Base-by-base conservation (phyloP, 2,797 vertebrate species). In the Brachyalestes nurse region DNA sequence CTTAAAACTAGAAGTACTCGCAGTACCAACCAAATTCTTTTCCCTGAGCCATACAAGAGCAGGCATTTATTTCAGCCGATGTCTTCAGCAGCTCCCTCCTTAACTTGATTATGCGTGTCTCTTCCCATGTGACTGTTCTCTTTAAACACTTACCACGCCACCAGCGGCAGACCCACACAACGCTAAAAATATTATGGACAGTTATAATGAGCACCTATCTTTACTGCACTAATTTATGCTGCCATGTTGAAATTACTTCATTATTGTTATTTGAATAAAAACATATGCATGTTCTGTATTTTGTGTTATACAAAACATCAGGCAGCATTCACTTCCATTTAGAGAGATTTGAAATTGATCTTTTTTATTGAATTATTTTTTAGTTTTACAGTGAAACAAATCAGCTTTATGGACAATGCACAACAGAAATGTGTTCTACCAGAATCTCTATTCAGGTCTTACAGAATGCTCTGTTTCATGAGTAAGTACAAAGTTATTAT, bases 91-190 rank as follows among this genome's bases (percentile, higher is more conserved):
- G 71, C 5, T 51, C 21, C 49, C 34, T 72, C 61, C 28, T 76
- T 86, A 86, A 81, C 67, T 82, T 84, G 49, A 82, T 79, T 38
- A 77, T 53, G 25, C 8, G 16, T 17, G 17, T 62, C 66, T 72
- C 55, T 42, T 57, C 17, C 25, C 82, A 83, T 79, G 76, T 86
- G 84, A 83, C 79, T 61, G 57, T 45, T 61, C 62, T 21, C 13
- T 82, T 77, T 64, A 80, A 70, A 38, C 40, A 34, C 60, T 51
- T 1, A 62, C 17, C 9, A 23, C n/a, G 53, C 55, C 23, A 47
- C 42, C 12, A 16, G 72, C 17, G 42, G 8, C 8, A 28, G 8
- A 45, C 40, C 16, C 42, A n/a, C 42, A 69, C 51, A 67, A 45
- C 49, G 19, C 7, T 53, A 70, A 75, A 1, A 42, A n/a, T 25